Evolutionary conservation across 2,888 invertebrate genomes (phyloP).

Genomic region (Hemicrepidius hirtus): DNA sequence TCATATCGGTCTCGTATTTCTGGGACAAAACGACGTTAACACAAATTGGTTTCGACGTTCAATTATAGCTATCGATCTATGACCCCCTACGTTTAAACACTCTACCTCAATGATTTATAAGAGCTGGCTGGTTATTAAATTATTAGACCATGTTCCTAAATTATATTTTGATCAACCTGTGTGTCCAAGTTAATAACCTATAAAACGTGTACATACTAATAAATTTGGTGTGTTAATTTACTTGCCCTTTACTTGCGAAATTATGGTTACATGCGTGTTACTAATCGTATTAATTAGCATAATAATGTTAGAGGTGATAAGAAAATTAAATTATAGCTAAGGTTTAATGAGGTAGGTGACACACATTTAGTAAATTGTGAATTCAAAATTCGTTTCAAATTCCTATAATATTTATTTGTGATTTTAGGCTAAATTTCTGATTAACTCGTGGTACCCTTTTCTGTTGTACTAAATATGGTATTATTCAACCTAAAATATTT

Average conservation of each 20-base stretch:
- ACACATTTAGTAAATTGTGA: no score
- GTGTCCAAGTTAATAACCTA: not conserved
- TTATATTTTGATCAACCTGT: constrained; percentile 1
- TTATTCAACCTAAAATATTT: no score
- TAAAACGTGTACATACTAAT: not conserved
- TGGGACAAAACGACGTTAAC: constrained; percentile 2
- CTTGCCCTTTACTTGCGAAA: not conserved
- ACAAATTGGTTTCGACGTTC: constrained; percentile 9
- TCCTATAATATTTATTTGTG: no score
- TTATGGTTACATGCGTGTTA: not conserved
- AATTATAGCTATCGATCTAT: not conserved
- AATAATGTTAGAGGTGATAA: not conserved
- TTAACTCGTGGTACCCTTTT: no score
- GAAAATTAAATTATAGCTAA: not conserved
- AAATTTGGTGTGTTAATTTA: not conserved
- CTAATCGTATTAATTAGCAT: not conserved
- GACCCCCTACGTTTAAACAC: not conserved
- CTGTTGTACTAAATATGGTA: no score
- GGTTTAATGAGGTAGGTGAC: no score
- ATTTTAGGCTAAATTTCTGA: no score
- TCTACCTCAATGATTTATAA: constrained; percentile 1
- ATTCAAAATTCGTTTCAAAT: no score
- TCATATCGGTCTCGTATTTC: not conserved
- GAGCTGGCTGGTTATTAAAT: not conserved
- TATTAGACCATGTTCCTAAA: not conserved